Evolutionary conservation across 2,888 invertebrate species (phyloP).

Genomic region (Drosophila kokeensis): DNA sequence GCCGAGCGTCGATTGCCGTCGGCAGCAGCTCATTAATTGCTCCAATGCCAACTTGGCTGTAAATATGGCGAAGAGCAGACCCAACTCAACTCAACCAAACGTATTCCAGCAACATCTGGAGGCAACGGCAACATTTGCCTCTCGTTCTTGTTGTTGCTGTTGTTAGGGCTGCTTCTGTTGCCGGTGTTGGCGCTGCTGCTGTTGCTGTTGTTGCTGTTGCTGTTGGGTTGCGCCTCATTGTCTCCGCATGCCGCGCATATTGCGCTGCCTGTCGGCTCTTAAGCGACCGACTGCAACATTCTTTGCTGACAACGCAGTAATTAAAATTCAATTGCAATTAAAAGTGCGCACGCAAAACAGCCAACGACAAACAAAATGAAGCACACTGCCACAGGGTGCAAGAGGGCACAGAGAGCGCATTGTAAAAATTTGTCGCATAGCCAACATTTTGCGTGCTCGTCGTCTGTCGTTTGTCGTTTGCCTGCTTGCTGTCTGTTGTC

Average conservation of each 20-base stretch:
- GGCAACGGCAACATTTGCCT: slow-evolving; percentile 50
- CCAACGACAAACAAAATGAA: slow-evolving; percentile 71
- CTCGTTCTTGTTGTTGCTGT: slow-evolving; percentile 17
- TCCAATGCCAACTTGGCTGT: slow-evolving; percentile 63
- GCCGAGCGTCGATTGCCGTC: slow-evolving; percentile 55
- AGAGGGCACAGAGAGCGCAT: slow-evolving; percentile 29
- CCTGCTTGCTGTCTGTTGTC: not conserved
- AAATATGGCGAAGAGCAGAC: slow-evolving; percentile 55
- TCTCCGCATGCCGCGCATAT: slow-evolving; percentile 45
- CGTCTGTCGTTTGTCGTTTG: slow-evolving; percentile 19
- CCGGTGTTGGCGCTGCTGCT: slow-evolving; percentile 9
- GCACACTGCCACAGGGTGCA: slow-evolving; percentile 34
- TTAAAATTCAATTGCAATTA: slow-evolving; percentile 84
- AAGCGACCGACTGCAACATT: slow-evolving; percentile 82
- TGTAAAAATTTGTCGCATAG: slow-evolving; percentile 72
- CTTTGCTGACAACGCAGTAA: slow-evolving; percentile 84
- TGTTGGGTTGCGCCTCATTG: slow-evolving; percentile 52
- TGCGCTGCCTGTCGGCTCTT: slow-evolving; percentile 65
- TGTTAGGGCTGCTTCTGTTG: slow-evolving; percentile 17
- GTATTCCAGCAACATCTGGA: slow-evolving; percentile 17
- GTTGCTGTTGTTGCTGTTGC: slow-evolving; percentile 28
- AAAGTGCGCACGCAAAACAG: slow-evolving; percentile 82
- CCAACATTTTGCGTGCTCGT: slow-evolving; percentile 58
- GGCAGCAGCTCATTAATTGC: slow-evolving; percentile 76
- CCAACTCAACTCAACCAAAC: slow-evolving; percentile 24